Conservation (phyloP, 2,888 invertebrate species). For the Clusia tigrina region DNA sequence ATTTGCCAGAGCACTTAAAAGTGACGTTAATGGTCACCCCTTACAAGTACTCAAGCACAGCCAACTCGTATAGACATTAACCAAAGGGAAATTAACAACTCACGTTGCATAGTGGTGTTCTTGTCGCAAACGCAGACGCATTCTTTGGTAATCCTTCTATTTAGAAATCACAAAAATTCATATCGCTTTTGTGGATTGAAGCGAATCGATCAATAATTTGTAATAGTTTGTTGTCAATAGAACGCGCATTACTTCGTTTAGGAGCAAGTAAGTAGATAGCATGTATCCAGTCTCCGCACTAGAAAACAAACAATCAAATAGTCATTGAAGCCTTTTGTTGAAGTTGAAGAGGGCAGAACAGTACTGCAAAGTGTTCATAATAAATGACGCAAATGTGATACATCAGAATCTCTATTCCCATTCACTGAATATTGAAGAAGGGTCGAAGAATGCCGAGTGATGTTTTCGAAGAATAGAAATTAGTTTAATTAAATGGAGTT, state of each 20-base stretch:
- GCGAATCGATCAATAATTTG: conserved; percentile 10
- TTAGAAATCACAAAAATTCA: background rate
- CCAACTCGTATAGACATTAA: no score
- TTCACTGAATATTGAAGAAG: no score
- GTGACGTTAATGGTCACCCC: conserved; percentile 49
- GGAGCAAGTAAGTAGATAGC: no score
- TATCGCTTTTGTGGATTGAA: background rate
- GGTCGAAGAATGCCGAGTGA: no score
- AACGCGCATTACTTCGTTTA: background rate
- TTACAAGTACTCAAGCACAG: background rate
- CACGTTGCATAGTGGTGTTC: background rate
- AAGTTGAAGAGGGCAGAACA: no score
- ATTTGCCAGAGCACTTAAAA: conserved; percentile 19
- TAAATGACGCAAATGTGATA: background rate
- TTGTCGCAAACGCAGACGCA: background rate
- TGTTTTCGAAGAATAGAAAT: no score
- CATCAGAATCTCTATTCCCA: background rate
- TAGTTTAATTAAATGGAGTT: no score
- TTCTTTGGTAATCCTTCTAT: background rate
- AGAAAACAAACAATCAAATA: no score
- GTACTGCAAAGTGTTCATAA: no score
- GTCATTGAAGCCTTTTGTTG: no score
- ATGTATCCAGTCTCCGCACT: no score
- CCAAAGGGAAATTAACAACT: no score
- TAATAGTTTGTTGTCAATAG: background rate